Percentiles rank a stretch among this genome's conserved stretches.
phyloP scores from a whole-genome alignment of 1,140 invertebrate genomes.

The Watersipora subatra region DNA sequence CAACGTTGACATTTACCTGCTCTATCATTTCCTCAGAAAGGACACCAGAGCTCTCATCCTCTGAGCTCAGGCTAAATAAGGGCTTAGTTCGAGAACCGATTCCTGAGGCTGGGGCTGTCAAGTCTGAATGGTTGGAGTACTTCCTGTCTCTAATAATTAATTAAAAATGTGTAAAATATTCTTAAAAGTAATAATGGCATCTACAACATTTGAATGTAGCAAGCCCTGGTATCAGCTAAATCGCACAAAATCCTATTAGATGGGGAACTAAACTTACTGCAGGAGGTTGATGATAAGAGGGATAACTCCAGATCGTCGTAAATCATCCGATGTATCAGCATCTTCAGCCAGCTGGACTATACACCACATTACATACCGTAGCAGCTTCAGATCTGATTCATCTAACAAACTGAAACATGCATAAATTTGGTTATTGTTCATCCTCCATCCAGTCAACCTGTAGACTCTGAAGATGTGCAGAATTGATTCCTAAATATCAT shows the following conservation, averaged over 20 bases:
- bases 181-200: too few species aligned
- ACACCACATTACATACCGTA: constrained; percentile 38
- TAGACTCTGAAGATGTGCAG: not conserved
- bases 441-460: too few species aligned
- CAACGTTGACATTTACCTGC: too few species aligned
- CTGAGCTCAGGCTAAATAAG: not conserved
- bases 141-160: not conserved
- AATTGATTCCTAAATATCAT: not conserved
- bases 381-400: constrained; percentile 27
- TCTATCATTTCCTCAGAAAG: not conserved
- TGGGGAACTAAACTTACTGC: constrained; percentile 22
- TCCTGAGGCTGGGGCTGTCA: not conserved
- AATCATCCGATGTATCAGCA: constrained; percentile 32
- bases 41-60: not conserved
- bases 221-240: not conserved
- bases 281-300: constrained; percentile 36
- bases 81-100: not conserved
- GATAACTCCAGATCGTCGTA: constrained; percentile 36
- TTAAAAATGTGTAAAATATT: too few species aligned
- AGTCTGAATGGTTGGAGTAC: not conserved
- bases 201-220: not conserved
- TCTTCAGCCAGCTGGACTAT: constrained; percentile 37
- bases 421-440: not conserved
- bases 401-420: constrained; percentile 28
- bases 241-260: not conserved